Evolutionary conservation across 1,140 invertebrate genomes (phyloP), one percentile per base, ranked within the genome.

Genomic region (Panagrolaimus sp.): DNA sequence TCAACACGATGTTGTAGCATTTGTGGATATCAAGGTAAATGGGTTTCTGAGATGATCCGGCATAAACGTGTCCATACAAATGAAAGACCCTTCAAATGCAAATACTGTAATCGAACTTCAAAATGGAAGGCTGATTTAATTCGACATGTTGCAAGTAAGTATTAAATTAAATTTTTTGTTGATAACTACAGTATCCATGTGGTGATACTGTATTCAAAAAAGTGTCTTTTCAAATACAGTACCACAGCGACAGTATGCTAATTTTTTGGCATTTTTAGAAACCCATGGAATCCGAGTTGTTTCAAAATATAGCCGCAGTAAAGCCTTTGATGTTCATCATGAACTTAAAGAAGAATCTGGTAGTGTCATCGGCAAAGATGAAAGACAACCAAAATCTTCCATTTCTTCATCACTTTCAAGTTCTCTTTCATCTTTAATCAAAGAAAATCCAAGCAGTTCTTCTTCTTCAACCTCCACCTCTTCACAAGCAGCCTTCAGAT

Each of bases 41-140:
- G 80, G 80, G 82, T 83, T 9, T 78, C 75, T 3, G 80, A 82
- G 65, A 82, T 82, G 80, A 81, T 82, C 26, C 71, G 80, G 15
- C 80, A 82, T 55, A 82, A 82, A 69, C 65, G 80, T 48, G 80
- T 82, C 15, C 80, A 82, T 64, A 82, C 82, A 9, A 72, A 69
- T 64, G 82, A 83, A 24, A 21, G 80, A n/a, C 80, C 80, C 26
- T 82, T 83, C 74, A 83, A 83, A 62, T 82, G 80, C 67, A 77
- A 80, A 46, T 82, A 79, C 69, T 82, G 80, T 48, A 79, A 78
- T 24, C 55, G 80, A 26, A 82, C 80, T 24, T 77, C 73, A 65
- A 82, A 82, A 48, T 82, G 80, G 80, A 82, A 82, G 75, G 80
- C 80, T 14, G 80, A 82, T 69, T 58, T 82, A 8, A 82, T 82